Percentiles rank a stretch among this genome's conserved stretches.
Evolutionary conservation across 2,797 vertebrate species (phyloP).

Genomic region (Lacerta bilineata): DNA sequence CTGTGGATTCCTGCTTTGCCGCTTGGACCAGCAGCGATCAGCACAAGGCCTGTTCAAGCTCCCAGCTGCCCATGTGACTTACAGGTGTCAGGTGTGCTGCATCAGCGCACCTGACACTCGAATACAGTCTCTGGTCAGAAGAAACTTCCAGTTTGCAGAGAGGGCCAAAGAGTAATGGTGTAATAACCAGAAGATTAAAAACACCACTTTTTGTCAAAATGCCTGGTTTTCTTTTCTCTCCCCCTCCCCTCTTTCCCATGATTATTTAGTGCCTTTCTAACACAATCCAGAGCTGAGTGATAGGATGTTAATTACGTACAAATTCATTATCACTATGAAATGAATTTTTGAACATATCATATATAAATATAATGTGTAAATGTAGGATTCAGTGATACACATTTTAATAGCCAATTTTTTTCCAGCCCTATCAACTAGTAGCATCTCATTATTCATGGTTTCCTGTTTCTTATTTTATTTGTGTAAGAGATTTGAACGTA

Average conservation of each 20-base stretch:
- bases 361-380: constrained; percentile 71
- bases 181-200: constrained; percentile 10
- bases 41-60: background rate
- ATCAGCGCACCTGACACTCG: background rate
- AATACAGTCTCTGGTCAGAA: background rate
- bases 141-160: constrained; percentile 20
- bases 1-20: background rate
- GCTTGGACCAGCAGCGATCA: background rate
- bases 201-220: background rate
- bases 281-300: constrained; percentile 51
- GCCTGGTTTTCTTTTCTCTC: constrained; percentile 24
- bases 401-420: constrained; percentile 60
- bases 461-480: constrained; percentile 42
- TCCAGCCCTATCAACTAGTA: constrained; percentile 69
- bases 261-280: constrained; percentile 49
- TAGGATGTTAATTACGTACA: constrained; percentile 67
- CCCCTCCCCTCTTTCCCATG: background rate
- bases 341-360: constrained; percentile 68
- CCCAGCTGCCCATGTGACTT: background rate
- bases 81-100: background rate
- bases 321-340: constrained; percentile 76
- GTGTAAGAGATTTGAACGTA: constrained; percentile 57
- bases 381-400: constrained; percentile 65
- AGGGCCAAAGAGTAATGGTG: constrained; percentile 41
- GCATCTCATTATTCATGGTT: constrained; percentile 60